phyloP scores from a whole-genome alignment of 2,113 vertebrate genomes.

The Leptobrachium ailaonicum region DNA sequence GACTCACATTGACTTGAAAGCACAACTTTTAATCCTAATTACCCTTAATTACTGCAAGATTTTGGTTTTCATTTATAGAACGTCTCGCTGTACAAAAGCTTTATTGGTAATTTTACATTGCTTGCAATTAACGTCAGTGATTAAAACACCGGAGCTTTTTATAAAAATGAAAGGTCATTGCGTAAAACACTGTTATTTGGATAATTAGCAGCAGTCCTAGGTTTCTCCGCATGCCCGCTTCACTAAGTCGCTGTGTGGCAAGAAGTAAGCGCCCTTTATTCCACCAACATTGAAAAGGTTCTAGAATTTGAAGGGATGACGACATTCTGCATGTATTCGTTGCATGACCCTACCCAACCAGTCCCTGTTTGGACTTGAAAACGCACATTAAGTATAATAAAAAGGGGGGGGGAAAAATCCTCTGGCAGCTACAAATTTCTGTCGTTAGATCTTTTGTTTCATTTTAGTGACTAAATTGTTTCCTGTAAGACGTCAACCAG shows the following conservation, averaged over 20 bases:
- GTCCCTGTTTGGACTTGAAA: constrained; percentile 40
- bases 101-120: neutral
- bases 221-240: constrained; percentile 31
- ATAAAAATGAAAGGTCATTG: neutral
- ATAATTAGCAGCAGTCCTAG: constrained; percentile 5
- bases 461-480: constrained; percentile 23
- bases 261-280: neutral
- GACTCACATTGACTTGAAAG: too few species aligned
- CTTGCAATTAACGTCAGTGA: neutral
- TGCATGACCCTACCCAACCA: constrained; percentile 29
- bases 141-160: constrained; percentile 4
- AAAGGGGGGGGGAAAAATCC: neutral
- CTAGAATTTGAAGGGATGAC: constrained; percentile 33
- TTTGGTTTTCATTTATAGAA: neutral
- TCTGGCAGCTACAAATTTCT: constrained; percentile 27
- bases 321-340: constrained; percentile 31
- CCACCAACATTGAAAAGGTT: neutral
- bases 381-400: neutral
- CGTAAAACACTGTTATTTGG: neutral
- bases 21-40: neutral
- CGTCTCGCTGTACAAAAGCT: neutral
- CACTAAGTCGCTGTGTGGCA: neutral
- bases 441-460: constrained; percentile 39
- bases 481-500: constrained; percentile 43
- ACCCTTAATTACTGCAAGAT: neutral